These are phyloP conservation scores for Sceloporus undulatus DNA, from an alignment of 2,113 vertebrate genomes.

Conservation along the genomic window DNA sequence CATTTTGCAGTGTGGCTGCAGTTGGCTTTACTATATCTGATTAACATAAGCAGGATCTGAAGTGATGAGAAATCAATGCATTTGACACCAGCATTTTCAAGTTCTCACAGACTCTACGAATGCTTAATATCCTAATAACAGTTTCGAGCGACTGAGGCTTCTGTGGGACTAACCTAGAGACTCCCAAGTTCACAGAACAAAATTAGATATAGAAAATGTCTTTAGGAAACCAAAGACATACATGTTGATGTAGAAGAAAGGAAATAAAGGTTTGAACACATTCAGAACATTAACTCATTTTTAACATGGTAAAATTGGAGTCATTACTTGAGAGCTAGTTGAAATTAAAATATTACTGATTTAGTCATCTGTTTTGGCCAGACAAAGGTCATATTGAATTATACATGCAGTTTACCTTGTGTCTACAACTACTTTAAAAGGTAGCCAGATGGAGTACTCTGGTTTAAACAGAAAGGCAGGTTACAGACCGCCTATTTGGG, in stretches of 20 bases:
- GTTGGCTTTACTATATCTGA: not conserved
- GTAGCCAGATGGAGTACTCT: not conserved
- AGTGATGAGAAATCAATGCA: not conserved
- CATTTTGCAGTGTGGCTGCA: not conserved
- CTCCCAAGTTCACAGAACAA: not conserved
- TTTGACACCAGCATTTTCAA: not conserved
- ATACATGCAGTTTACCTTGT: not conserved
- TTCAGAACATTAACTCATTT: too few species aligned
- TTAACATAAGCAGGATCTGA: not conserved
- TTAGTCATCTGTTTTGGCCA: not conserved
- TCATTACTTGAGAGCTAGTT: not conserved
- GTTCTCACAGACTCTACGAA: not conserved
- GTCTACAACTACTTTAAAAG: not conserved
- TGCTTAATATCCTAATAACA: not conserved
- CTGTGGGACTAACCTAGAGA: not conserved
- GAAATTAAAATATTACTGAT: not conserved
- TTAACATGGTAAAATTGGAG: not conserved
- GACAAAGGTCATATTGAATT: not conserved
- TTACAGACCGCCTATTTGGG: too few species aligned
- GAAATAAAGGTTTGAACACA: not conserved
- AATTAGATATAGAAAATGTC: not conserved
- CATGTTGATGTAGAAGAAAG: not conserved
- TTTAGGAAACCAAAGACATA: not conserved
- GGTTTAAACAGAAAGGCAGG: not conserved
- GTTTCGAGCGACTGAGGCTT: not conserved